Conservation (phyloP, 2,797 vertebrate genomes). For the Lophotriccus pileatus region DNA sequence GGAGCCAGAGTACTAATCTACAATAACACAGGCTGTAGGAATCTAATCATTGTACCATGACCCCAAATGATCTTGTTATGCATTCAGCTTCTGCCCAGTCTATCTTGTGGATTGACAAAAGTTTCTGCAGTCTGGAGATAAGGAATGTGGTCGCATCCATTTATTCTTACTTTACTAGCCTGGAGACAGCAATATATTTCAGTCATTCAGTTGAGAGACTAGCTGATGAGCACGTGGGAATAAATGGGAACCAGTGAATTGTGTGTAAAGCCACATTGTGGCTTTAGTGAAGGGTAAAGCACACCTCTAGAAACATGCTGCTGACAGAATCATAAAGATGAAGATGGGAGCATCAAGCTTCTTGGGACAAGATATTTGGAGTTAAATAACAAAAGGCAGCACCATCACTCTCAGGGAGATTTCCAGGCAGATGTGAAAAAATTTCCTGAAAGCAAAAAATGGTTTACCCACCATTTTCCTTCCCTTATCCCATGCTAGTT, state of each 20-base stretch:
- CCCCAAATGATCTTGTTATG: constrained; percentile 62
- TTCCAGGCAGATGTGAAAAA: background rate
- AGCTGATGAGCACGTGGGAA: constrained; percentile 11
- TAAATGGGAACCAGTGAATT: constrained; percentile 12
- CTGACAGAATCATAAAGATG: background rate
- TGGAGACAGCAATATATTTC: constrained; percentile 55
- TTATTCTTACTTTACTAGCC: constrained; percentile 60
- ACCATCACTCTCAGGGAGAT: background rate
- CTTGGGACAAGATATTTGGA: background rate
- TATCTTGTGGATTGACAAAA: constrained; percentile 58
- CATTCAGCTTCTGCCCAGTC: constrained; percentile 49
- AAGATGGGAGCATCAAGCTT: background rate
- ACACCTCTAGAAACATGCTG: background rate
- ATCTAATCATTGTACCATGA: constrained; percentile 66
- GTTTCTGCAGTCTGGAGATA: constrained; percentile 68
- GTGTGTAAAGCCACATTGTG: background rate
- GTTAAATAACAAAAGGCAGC: background rate
- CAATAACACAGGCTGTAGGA: constrained; percentile 51
- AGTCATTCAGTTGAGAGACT: constrained; percentile 43
- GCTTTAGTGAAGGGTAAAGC: background rate
- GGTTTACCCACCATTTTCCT: background rate
- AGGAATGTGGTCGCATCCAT: constrained; percentile 52
- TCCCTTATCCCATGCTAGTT: background rate
- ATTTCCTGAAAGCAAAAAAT: background rate
- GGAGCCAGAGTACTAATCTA: constrained; percentile 60